A percentile compares a stretch with the other conserved stretches of the same genome.
Conservation (phyloP, 2,888 invertebrate genomes). For the Shargacucullia verbasci region DNA sequence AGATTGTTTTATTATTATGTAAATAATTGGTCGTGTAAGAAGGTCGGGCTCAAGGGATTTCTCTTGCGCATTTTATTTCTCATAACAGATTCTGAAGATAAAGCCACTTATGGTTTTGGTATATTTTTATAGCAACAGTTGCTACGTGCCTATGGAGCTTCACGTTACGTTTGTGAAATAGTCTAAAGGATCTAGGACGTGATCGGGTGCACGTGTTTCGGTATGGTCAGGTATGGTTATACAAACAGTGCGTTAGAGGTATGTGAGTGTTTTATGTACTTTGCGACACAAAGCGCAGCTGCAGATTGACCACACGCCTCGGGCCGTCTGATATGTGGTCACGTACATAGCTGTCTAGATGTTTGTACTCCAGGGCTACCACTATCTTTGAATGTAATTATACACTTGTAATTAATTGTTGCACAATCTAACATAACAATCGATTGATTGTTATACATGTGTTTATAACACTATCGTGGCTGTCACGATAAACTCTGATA, state of each 20-base stretch:
- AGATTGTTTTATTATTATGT: conserved; percentile 26
- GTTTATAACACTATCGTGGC: conserved; percentile 47
- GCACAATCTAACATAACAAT: conserved; percentile 49
- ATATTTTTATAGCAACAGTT: conserved; percentile 33
- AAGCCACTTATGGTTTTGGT: conserved; percentile 16
- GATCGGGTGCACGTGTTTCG: conserved; percentile 61
- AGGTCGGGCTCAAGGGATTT: conserved; percentile 39
- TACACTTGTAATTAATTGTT: conserved; percentile 40
- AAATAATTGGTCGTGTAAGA: conserved; percentile 43
- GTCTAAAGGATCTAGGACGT: conserved; percentile 57
- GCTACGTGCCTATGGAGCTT: conserved; percentile 57
- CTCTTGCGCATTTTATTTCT: conserved; percentile 14
- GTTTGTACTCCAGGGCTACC: conserved; percentile 53
- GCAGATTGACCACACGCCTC: conserved; percentile 76
- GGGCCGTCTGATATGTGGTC: conserved; percentile 67
- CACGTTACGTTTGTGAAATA: conserved; percentile 51
- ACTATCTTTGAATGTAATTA: conserved; percentile 50
- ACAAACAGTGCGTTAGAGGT: conserved; percentile 50
- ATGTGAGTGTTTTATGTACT: conserved; percentile 66
- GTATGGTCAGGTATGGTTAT: conserved; percentile 44
- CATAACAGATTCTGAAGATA: conserved; percentile 13
- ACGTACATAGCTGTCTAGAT: conserved; percentile 52
- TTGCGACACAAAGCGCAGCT: conserved; percentile 73
- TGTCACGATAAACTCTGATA: conserved; percentile 48
- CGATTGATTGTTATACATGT: conserved; percentile 53